Percentiles rank a stretch among this genome's conserved stretches.
Evolutionary conservation across 2,113 vertebrate genomes (phyloP).

Genomic region (Psammodynastes pulverulentus): DNA sequence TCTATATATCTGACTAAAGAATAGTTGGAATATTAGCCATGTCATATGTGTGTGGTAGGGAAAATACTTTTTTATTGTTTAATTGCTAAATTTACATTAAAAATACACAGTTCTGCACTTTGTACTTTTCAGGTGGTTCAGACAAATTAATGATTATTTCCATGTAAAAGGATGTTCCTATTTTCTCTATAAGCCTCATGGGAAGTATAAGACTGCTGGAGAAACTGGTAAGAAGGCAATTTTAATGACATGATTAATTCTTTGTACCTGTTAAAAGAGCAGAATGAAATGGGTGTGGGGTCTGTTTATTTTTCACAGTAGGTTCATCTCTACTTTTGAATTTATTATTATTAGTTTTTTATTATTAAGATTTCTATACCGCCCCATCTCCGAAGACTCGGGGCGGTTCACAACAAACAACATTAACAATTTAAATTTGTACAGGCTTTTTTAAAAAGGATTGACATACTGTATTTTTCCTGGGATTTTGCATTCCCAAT

Average conservation of each 20-base stretch:
- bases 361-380: no score
- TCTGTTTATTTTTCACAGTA: neutral
- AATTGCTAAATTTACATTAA: slow-evolving; percentile 15
- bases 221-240: slow-evolving; percentile 83
- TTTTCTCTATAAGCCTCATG: slow-evolving; percentile 95
- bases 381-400: no score
- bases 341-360: no score
- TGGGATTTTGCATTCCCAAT: neutral
- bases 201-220: slow-evolving; percentile 97
- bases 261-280: slow-evolving; percentile 16
- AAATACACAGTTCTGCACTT: slow-evolving; percentile 34
- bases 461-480: neutral
- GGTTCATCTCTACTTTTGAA: neutral
- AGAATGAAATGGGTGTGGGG: neutral
- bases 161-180: slow-evolving; percentile 93
- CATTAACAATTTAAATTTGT: no score
- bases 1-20: neutral
- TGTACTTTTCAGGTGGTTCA: slow-evolving; percentile 87
- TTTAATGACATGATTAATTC: neutral
- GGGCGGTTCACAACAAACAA: no score
- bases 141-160: slow-evolving; percentile 97
- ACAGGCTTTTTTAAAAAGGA: neutral
- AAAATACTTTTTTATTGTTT: neutral
- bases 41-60: neutral
- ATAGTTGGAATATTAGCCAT: neutral